Conservation (phyloP, 2,113 vertebrate genomes). For the Telmatochromis bifrenatus region DNA sequence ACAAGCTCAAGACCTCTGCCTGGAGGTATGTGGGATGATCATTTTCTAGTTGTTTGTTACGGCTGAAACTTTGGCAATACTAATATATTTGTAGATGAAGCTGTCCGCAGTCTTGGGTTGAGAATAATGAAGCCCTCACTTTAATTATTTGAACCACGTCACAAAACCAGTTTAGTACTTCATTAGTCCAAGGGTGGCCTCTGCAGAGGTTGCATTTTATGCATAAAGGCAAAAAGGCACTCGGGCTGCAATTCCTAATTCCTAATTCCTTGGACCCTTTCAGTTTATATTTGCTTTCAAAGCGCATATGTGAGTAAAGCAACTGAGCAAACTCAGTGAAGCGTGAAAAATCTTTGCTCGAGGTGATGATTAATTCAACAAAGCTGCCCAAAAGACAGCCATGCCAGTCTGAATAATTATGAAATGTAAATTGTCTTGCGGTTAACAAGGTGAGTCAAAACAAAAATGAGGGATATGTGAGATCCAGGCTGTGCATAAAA, state of each 20-base stretch:
- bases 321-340: neutral
- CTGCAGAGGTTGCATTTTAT: neutral
- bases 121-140: neutral
- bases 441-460: constrained; percentile 19
- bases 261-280: neutral
- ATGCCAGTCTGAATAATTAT: neutral
- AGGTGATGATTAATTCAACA: constrained; percentile 18
- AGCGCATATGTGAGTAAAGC: neutral
- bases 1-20: constrained; percentile 84
- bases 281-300: neutral
- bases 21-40: constrained; percentile 74
- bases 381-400: neutral
- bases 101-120: neutral
- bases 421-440: constrained; percentile 7
- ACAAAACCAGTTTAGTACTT: neutral
- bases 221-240: neutral
- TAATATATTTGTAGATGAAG: neutral
- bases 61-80: neutral
- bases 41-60: neutral
- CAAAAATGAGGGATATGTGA: neutral
- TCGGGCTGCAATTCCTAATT: neutral
- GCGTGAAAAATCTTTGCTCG: neutral
- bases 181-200: neutral
- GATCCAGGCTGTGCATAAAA: neutral
- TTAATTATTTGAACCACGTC: neutral